These are phyloP conservation scores for Dipodomys ordii DNA, from an alignment of 2,113 vertebrate genomes.

Conservation along the genomic window DNA sequence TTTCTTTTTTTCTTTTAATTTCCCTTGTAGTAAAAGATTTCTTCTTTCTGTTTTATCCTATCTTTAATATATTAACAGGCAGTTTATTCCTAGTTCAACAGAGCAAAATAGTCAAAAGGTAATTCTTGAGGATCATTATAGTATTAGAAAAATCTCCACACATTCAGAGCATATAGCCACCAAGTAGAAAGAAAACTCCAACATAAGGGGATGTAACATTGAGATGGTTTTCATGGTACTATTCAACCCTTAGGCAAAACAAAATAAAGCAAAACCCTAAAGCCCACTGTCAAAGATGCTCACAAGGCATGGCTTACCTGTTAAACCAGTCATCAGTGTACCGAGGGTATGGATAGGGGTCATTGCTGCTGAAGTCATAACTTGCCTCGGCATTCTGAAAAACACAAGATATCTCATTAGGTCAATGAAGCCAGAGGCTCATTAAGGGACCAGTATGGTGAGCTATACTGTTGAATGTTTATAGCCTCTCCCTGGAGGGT, in stretches of 20 bases:
- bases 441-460: not conserved
- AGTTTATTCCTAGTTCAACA: slow-evolving; percentile 39
- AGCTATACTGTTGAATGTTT: not conserved
- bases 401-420: slow-evolving; percentile 76
- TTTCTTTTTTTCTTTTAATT: slow-evolving; percentile 15
- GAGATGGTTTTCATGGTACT: slow-evolving; percentile 38
- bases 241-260: not conserved
- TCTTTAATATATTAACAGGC: not conserved
- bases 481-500: not conserved
- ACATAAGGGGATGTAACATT: not conserved
- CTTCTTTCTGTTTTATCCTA: slow-evolving; percentile 16
- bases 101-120: not conserved
- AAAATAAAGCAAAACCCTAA: slow-evolving; percentile 36
- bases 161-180: slow-evolving; percentile 13
- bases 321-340: slow-evolving; percentile 99
- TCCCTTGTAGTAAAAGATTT: not conserved
- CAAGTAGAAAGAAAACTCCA: not conserved
- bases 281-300: not conserved
- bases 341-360: slow-evolving; percentile 97
- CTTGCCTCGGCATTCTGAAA: slow-evolving; percentile 99
- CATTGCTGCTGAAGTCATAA: slow-evolving; percentile 99
- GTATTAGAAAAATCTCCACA: not conserved
- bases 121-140: not conserved
- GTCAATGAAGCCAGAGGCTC: slow-evolving; percentile 3
- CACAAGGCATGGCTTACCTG: slow-evolving; percentile 89